Percentiles rank a stretch among this genome's conserved stretches.
Conservation (phyloP, 2,113 vertebrate genomes). For the Opisthocomus hoazin region DNA sequence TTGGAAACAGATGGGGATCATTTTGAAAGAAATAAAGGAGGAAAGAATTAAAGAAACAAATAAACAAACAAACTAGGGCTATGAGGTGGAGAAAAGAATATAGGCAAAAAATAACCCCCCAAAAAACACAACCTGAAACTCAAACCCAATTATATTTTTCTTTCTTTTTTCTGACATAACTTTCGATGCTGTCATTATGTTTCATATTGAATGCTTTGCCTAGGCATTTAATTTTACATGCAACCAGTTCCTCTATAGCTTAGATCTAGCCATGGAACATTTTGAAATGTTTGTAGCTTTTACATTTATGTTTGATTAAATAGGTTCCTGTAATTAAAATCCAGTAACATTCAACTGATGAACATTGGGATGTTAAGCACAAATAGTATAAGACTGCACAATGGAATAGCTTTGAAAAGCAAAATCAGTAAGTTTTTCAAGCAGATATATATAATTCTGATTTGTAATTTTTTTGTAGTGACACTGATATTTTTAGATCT, state of each 20-base stretch:
- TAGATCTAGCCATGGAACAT: neutral
- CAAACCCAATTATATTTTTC: neutral
- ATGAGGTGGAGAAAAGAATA: neutral
- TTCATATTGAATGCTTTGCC: neutral
- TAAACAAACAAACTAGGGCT: neutral
- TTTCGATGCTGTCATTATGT: neutral
- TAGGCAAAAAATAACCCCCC: neutral
- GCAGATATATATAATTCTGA: neutral
- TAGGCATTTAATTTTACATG: neutral
- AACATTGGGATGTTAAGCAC: neutral
- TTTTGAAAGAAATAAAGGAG: neutral
- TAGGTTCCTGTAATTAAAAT: neutral
- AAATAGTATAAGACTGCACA: neutral
- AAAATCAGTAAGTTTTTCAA: neutral
- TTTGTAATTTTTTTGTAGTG: neutral
- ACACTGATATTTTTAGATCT: conserved; percentile 4
- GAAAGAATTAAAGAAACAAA: neutral
- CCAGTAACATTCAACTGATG: neutral
- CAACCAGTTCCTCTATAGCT: neutral
- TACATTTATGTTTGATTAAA: neutral
- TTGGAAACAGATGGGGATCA: neutral
- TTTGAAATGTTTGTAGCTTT: neutral
- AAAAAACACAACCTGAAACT: accelerated
- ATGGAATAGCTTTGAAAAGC: neutral
- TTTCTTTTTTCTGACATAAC: neutral